These are phyloP conservation scores for Pluvialis apricaria DNA, from an alignment of 2,113 vertebrate species.

Conservation along the genomic window DNA sequence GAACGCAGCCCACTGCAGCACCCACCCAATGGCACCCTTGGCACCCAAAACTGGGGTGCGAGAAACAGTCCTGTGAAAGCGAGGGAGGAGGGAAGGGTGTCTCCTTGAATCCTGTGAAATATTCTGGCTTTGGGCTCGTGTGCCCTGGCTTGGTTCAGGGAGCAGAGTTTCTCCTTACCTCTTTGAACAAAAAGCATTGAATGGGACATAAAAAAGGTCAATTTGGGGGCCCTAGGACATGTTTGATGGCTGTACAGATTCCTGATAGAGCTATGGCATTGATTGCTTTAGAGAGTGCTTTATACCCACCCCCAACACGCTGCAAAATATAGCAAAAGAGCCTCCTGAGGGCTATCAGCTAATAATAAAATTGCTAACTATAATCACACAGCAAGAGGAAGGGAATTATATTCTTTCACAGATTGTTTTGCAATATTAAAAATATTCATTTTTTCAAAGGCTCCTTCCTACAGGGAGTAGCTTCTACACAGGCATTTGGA, in stretches of 20 bases:
- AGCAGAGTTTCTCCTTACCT: neutral
- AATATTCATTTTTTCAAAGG: neutral
- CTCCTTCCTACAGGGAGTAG: neutral
- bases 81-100: neutral
- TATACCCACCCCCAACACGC: neutral
- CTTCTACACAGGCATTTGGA: neutral
- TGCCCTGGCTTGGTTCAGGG: neutral
- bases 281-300: neutral
- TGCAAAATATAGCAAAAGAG: neutral
- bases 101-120: neutral
- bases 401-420: neutral
- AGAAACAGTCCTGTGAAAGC: neutral
- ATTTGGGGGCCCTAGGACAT: neutral
- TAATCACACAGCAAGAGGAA: neutral
- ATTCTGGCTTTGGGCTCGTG: fast-evolving
- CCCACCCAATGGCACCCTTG: fast-evolving
- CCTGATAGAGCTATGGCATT: neutral
- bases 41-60: neutral
- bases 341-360: neutral
- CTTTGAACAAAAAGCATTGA: neutral
- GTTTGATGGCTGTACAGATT: neutral
- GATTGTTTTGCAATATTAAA: neutral
- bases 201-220: neutral
- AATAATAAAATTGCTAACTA: slow-evolving; percentile 28
- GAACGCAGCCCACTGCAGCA: neutral